Base-by-base conservation (phyloP, 2,888 invertebrate genomes). In the Ctenicera cuprea region DNA sequence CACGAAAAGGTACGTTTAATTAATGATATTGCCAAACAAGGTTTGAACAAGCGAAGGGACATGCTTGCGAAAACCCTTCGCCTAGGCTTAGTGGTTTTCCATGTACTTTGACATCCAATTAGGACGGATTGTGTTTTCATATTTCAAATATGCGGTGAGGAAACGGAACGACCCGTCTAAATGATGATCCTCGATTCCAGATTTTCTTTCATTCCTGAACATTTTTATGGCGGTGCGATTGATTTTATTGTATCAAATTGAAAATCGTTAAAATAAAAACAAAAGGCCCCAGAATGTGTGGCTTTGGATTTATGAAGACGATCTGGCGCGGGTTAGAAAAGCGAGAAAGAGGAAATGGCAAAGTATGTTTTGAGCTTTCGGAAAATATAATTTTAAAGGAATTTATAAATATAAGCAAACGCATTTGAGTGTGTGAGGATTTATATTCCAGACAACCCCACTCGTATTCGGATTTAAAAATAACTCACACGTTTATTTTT, bases 21-120 rank as follows among this genome's bases (percentile, higher is more conserved):
- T 64, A 64, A 64, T 45, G 33, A 64, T 64, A 48, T 64, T 48
- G 30, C 64, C 50, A 33, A 45, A 45, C 64, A 64, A 64, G 64
- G 43, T 43, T 14, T 50, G 48, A 64, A 64, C 48, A 64, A 64
- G 64, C 64, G 14, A n/a, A 30, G 26, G 64, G 45, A 64, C 48
- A 33, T 48, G 64, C 37, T 48, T 45, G 14, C 18, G 50, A 48
- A 48, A 48, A 50, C 16, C 45, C 48, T 43, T 48, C 16, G 33
- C 7, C 11, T 33, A 18, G 12, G 59, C 59, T 37, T 59, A 59
- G 59, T 59, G 59, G 59, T 59, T 59, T 59, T 59, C 59, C 59
- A 38, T 38, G 59, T 59, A 38, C 20, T 20, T 59, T 59, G 59
- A 59, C 59, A 38, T 59, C 38, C 59, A 59, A 59, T 59, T 59